phyloP scores from a whole-genome alignment of 2,888 invertebrate species.

The Macropis europaea region DNA sequence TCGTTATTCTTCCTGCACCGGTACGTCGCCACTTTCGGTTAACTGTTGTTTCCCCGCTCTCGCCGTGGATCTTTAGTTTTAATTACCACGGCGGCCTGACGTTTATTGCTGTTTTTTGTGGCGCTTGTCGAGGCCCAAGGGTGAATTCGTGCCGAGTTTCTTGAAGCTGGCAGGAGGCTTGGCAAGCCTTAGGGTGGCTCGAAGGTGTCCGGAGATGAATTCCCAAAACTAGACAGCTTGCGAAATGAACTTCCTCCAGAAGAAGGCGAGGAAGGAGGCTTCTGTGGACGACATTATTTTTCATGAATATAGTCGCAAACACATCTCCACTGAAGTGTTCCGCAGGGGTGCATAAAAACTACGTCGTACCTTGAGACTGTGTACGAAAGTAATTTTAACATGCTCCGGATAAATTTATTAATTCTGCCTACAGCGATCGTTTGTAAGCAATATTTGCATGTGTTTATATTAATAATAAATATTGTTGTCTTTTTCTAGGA shows the following conservation, averaged over 20 bases:
- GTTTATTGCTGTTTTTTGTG: slow-evolving; percentile 78
- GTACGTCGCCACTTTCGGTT: slow-evolving; percentile 42
- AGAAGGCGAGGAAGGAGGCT: slow-evolving; percentile 34
- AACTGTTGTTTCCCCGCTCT: slow-evolving; percentile 74
- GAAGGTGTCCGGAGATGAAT: slow-evolving; percentile 70
- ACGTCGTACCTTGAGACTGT: no score
- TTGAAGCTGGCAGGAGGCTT: slow-evolving; percentile 38
- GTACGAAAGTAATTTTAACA: no score
- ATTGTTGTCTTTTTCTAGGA: no score
- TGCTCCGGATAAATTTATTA: no score
- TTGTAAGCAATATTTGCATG: no score
- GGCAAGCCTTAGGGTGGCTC: slow-evolving; percentile 52
- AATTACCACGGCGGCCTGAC: slow-evolving; percentile 77
- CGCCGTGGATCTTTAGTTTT: slow-evolving; percentile 77
- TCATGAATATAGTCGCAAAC: slow-evolving; percentile 58
- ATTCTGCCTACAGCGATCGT: no score
- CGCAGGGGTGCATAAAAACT: background rate
- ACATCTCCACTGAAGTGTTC: background rate
- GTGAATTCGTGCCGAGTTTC: slow-evolving; percentile 59
- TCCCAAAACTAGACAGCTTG: slow-evolving; percentile 71
- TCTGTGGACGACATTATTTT: slow-evolving; percentile 59
- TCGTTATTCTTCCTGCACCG: slow-evolving; percentile 46
- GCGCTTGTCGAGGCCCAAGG: slow-evolving; percentile 55
- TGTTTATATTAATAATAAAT: no score
- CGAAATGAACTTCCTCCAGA: slow-evolving; percentile 68